A percentile compares a stretch with the other conserved stretches of the same genome.
phyloP scores from a whole-genome alignment of 37 sponge, comb jelly and placozoan genomes.

The Theonella swinhoei region DNA sequence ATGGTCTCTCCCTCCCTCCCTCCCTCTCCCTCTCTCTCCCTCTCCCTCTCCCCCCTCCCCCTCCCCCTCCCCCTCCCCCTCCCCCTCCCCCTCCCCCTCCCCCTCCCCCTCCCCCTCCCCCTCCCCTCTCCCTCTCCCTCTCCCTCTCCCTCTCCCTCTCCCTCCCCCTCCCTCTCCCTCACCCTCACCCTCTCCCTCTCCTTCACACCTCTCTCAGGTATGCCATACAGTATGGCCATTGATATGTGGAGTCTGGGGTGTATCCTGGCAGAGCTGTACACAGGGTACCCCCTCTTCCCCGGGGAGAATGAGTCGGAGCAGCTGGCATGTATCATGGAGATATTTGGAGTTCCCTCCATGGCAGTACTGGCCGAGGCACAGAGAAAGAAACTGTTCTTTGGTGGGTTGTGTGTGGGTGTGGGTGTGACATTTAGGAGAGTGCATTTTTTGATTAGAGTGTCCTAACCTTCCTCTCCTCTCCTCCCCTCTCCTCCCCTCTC shows the following conservation, averaged over 20 bases:
- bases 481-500: no score
- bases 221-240: conserved; percentile 98
- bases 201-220: no score
- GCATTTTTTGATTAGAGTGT: neutral
- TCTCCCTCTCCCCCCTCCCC: conserved; percentile 48
- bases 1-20: no score
- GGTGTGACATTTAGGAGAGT: neutral
- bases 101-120: neutral
- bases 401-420: conserved; percentile 1
- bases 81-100: neutral
- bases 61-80: no score
- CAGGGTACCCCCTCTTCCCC: conserved; percentile 94
- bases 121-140: neutral
- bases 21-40: conserved; percentile 27
- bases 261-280: conserved; percentile 92
- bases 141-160: neutral
- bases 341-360: conserved; percentile 84
- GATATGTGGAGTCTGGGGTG: conserved; percentile 99
- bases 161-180: neutral
- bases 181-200: neutral
- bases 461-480: no score
- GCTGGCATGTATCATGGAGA: conserved; percentile 92
- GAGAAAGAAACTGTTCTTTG: conserved; percentile 65
- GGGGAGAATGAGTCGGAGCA: conserved; percentile 96
- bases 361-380: conserved; percentile 81